Percentiles rank a stretch among this genome's conserved stretches.
These are phyloP conservation scores for Nyctalus aviator DNA, from an alignment of 2,797 vertebrate genomes.

Conservation along the genomic window DNA sequence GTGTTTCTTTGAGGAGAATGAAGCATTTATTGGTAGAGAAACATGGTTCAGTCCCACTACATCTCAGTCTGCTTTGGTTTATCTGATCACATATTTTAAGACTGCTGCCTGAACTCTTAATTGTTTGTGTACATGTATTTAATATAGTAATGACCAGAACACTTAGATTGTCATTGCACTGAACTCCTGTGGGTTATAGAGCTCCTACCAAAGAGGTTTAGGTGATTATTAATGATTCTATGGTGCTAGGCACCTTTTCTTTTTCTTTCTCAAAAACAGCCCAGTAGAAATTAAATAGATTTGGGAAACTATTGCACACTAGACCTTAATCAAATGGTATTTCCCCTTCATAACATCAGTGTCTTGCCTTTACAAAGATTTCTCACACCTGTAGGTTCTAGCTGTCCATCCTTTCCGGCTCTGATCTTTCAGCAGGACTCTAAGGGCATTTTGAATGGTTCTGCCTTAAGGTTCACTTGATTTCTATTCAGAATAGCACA, in stretches of 20 bases:
- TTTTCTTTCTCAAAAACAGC: neutral
- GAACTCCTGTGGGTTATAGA: neutral
- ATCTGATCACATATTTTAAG: constrained; percentile 17
- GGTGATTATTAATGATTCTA: neutral
- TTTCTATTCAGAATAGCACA: constrained; percentile 22
- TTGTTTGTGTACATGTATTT: neutral
- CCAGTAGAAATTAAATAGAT: neutral
- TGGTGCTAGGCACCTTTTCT: neutral
- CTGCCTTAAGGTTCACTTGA: neutral
- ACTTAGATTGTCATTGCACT: neutral
- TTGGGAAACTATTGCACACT: neutral
- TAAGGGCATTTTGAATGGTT: neutral
- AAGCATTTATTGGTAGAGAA: neutral
- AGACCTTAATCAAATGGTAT: neutral
- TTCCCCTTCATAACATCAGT: neutral
- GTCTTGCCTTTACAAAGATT: neutral
- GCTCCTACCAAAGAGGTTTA: neutral
- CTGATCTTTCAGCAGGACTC: neutral
- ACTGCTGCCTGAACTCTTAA: neutral
- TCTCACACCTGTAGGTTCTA: constrained; percentile 31
- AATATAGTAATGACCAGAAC: neutral
- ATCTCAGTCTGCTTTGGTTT: constrained; percentile 27
- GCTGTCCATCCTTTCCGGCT: neutral
- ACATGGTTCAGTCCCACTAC: constrained; percentile 27
- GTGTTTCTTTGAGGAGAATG: neutral